Base-by-base conservation (phyloP, 1,140 invertebrate species). In the Nixonia krombeini region DNA sequence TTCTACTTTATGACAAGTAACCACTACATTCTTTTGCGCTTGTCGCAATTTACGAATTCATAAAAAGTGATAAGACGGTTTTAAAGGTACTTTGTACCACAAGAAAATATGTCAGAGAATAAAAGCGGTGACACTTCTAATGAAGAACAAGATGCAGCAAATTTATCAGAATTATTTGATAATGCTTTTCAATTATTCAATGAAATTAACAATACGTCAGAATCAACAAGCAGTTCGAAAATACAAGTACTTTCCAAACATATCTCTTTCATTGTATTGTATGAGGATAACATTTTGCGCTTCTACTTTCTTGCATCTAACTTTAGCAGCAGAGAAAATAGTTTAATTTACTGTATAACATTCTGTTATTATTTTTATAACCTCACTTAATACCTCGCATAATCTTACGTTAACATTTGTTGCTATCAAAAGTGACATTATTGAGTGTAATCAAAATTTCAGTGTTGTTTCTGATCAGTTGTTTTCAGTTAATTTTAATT, bases 131-230 rank as follows among this genome's bases (percentile, higher is more conserved):
- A 13, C 0, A n/a, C n/a, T n/a, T n/a, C n/a, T n/a, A 57, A 38
- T n/a, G 46, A 42, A 10, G 55, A 55, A 49, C 49, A 53, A 9
- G 74, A 79, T 63, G 16, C 45, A 1, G 29, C 70, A 8, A 84
- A 75, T 26, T 71, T 89, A 15, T 84, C 86, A 0, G 84, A 88
- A 38, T 78, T 91, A 38, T 91, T 91, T 74, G 84, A 90, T 52
- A 87, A 86, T 69, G 90, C 86, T 4, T 87, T 90, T 66, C 81
- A 87, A 50, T 61, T 87, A 0, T 90, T 87, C 42, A 88, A 90
- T 50, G 81, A 84, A 28, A 77, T 91, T 5, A 85, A 83, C 45
- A 86, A 86, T 15, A 86, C 83, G 0, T 74, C 87, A 5, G 86
- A 90, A 63, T 85, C 90, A 1, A 89, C 88, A 7, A 90, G 90